Evolutionary conservation across 2,797 vertebrate genomes (phyloP), one percentile per base, ranked within the genome.

Genomic region (Poecilia wingei): DNA sequence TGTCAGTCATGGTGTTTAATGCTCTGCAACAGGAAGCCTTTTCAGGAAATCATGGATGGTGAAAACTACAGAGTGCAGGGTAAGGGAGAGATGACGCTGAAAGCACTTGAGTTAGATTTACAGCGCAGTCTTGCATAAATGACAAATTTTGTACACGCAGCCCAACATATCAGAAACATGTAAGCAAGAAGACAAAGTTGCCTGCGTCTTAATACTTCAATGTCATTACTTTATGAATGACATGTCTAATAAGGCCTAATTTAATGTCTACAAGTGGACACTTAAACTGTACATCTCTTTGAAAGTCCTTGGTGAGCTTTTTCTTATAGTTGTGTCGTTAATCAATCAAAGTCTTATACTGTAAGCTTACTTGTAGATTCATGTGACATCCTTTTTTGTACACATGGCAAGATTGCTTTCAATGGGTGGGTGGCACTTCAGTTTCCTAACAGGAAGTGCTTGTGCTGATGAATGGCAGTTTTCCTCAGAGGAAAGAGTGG

Each of bases 401-500:
- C 72, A 22, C 70, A 43, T 31, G 6, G 79, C 75, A 8, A 81
- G 73, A 39, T 72, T 51, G 83, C 79, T 86, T 69, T 89, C 84
- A 86, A 82, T 80, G 84, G 68, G 92, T 90, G 87, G 92, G 90
- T 90, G 92, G 89, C 85, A 84, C 78, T 75, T 88, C 66, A 74
- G 89, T 90, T 92, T 90, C 88, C 86, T 89, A 81, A 90, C 92
- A 95, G 93, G 93, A 94, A 93, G 91, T 61, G 77, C 87, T 90
- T 87, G 75, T 76, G 82, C 84, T 86, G 79, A 87, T 89, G 85
- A 89, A 88, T 91, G 78, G 79, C 86, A 85, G 78, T 86, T 92
- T 86, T 90, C 91, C 90, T 92, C 80, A 79, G 89, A 93, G 91
- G 92, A 94, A 94, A 89, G 86, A 93, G 93, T 92, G 91, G 92